Percentiles rank a stretch among this genome's conserved stretches.
Conservation (phyloP, 2,888 invertebrate species). For the Cyrtodaria siliqua region DNA sequence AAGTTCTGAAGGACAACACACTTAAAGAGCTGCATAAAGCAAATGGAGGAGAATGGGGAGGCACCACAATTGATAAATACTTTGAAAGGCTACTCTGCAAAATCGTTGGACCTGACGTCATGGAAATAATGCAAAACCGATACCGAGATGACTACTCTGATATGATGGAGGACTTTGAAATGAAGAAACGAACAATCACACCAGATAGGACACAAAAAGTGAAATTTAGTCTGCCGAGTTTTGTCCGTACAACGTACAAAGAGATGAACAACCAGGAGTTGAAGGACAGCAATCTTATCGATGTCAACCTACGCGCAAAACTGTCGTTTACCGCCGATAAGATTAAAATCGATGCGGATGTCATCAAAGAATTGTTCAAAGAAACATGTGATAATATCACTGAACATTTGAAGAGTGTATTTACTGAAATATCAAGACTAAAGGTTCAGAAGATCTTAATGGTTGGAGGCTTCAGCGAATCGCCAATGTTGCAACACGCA, state of each 20-base stretch:
- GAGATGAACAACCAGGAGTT: slow-evolving; percentile 16
- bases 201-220: slow-evolving; percentile 14
- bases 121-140: slow-evolving; percentile 34
- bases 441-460: slow-evolving; percentile 44
- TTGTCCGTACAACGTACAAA: slow-evolving; percentile 19
- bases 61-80: slow-evolving; percentile 32
- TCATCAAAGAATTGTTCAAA: slow-evolving; percentile 35
- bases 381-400: slow-evolving; percentile 36
- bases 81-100: slow-evolving; percentile 25
- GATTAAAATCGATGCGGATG: slow-evolving; percentile 39
- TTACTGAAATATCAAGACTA: slow-evolving; percentile 2
- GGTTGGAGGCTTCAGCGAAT: slow-evolving; percentile 60
- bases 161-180: slow-evolving; percentile 36
- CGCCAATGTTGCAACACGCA: slow-evolving; percentile 37
- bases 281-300: neutral
- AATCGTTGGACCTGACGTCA: slow-evolving; percentile 43
- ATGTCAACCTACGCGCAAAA: slow-evolving; percentile 16
- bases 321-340: slow-evolving; percentile 31
- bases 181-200: slow-evolving; percentile 39
- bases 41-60: slow-evolving; percentile 58
- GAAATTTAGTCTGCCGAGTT: slow-evolving; percentile 29
- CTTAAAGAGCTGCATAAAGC: slow-evolving; percentile 47
- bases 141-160: slow-evolving; percentile 41
- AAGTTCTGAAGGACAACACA: slow-evolving; percentile 29
- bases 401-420: slow-evolving; percentile 22